Evolutionary conservation across 2,797 vertebrate species (phyloP), one percentile per base, ranked within the genome.

Genomic region (Borostomias antarcticus): DNA sequence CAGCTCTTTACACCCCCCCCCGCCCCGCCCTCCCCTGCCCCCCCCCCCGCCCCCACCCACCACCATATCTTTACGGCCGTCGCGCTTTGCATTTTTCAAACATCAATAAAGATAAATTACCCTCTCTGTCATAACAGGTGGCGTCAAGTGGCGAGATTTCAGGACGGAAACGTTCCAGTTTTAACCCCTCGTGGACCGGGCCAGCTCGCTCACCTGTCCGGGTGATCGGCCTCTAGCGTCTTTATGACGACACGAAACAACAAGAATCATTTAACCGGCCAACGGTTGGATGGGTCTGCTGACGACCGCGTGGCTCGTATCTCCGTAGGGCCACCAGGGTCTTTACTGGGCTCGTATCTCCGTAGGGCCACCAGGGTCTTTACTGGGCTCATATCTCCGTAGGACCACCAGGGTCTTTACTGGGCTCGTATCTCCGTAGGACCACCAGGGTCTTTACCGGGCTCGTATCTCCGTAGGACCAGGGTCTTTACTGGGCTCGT

Each of bases 71-170:
- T 91, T 91, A 92, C 85, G 81, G 80, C 69, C 21, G 48, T 83
- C 85, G 68, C 72, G 78, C 86, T 90, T 90, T 84, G 85, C 87
- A 91, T 93, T 89, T 91, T 91, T 92, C 40, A 82, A 87, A 88
- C 90, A 87, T 89, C 88, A 84, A 82, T 90, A 88, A 89, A 92
- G 90, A 91, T 91, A 91, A 82, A 81, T 85, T 56, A 70, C 62
- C 69, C 74, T 78, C 75, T 68, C 81, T 60, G 82, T 89, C 85
- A 85, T 80, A 77, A 81, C 72, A 73, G 69, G 64, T 75, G 80
- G 76, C 58, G 72, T 72, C 69, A 9, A 65, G 75, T 52, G 70
- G 75, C 62, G 19, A 60, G 76, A 73, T 81, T 80, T 82, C 66
- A 70, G 64, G 40, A 69, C 11, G 69, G 68, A 69, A 48, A 74